phyloP scores from a whole-genome alignment of 2,113 vertebrate genomes.

The Myotis yumanensis region DNA sequence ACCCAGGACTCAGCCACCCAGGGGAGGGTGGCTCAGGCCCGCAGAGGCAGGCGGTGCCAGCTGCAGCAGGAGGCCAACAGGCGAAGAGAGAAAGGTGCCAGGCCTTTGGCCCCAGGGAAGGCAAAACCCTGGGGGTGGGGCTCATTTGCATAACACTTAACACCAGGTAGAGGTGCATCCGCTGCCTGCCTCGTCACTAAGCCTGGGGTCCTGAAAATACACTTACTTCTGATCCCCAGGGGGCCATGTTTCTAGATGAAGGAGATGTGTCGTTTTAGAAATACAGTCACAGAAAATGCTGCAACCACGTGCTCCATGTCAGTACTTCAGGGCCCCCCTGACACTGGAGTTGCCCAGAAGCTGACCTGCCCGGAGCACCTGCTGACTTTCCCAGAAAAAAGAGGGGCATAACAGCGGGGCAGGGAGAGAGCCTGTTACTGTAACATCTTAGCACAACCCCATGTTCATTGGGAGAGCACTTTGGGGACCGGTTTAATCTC shows the following conservation, averaged over 20 bases:
- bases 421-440: neutral
- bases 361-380: neutral
- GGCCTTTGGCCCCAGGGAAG: neutral
- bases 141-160: neutral
- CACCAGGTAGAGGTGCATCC: neutral
- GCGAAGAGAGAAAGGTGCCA: neutral
- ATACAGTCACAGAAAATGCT: neutral
- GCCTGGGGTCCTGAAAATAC: neutral
- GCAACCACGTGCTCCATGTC: neutral
- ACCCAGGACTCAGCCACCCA: neutral
- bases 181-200: rapidly evolving
- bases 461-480: neutral
- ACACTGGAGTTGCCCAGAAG: neutral
- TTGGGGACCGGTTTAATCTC: neutral
- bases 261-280: neutral
- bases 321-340: neutral
- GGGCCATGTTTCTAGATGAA: neutral
- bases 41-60: neutral
- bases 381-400: neutral
- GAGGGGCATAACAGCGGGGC: neutral
- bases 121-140: rapidly evolving
- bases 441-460: neutral
- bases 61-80: neutral
- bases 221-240: neutral
- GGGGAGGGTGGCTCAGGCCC: neutral